These are phyloP conservation scores for Pseudochirops corinnae DNA, from an alignment of 2,797 vertebrate species.

Conservation along the genomic window DNA sequence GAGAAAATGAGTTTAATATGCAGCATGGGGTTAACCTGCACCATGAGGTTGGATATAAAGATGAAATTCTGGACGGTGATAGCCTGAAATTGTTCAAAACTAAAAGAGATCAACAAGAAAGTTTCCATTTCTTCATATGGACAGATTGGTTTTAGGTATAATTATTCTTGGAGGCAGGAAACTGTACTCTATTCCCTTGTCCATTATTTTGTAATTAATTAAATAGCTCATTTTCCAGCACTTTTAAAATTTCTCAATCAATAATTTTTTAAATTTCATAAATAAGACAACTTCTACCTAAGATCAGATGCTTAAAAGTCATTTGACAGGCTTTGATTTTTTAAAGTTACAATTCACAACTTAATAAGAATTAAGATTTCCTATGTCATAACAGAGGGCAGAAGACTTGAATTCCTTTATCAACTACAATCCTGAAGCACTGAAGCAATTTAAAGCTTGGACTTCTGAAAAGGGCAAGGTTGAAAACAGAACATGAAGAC, in stretches of 20 bases:
- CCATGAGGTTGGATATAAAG: background rate
- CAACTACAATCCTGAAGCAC: background rate
- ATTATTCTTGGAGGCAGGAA: background rate
- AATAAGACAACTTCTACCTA: background rate
- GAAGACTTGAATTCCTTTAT: background rate
- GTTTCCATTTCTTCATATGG: background rate
- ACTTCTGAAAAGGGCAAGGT: background rate
- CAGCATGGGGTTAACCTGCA: background rate
- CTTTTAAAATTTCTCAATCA: background rate
- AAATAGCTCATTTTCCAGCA: background rate
- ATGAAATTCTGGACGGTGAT: background rate
- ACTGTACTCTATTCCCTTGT: background rate
- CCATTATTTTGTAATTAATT: background rate
- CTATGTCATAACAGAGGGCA: background rate
- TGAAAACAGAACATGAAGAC: background rate
- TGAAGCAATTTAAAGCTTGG: background rate
- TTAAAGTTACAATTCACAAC: background rate
- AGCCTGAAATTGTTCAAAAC: background rate
- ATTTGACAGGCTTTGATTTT: background rate
- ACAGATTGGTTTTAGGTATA: background rate
- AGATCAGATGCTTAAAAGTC: background rate
- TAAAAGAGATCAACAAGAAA: background rate
- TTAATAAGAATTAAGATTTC: background rate
- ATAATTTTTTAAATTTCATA: background rate
- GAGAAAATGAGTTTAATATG: background rate